Evolutionary conservation across 2,113 vertebrate genomes (phyloP).

Genomic region (Dicerorhinus sumatrensis): DNA sequence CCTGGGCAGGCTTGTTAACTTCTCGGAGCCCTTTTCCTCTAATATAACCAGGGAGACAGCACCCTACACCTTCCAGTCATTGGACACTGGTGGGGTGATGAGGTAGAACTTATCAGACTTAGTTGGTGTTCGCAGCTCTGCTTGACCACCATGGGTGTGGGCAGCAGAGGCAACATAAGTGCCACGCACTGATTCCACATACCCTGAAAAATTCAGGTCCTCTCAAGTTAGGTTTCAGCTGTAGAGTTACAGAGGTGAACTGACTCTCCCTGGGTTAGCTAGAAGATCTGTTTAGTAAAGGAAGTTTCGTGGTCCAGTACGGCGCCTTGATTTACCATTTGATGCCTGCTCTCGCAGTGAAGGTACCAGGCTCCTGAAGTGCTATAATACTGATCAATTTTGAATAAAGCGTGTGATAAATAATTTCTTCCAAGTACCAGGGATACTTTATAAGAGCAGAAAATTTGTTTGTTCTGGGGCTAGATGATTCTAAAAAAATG

Average conservation of each 20-base stretch:
- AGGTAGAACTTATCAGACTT: fast-evolving
- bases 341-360: neutral
- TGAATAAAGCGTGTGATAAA: neutral
- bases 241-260: neutral
- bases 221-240: neutral
- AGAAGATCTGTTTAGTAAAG: neutral
- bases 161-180: fast-evolving
- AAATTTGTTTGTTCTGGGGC: neutral
- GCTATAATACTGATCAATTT: neutral
- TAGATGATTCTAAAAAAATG: neutral
- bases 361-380: neutral
- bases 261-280: fast-evolving
- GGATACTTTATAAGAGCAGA: neutral
- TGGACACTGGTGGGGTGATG: neutral
- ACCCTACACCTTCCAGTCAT: fast-evolving
- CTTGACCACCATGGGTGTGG: neutral
- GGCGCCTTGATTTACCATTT: fast-evolving
- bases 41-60: neutral
- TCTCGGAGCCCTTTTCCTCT: neutral
- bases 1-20: neutral
- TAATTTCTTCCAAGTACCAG: neutral
- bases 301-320: fast-evolving
- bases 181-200: fast-evolving
- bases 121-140: neutral
- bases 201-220: neutral